These are phyloP conservation scores for Myotis vivesi DNA, from an alignment of 2,797 vertebrate genomes.

Conservation along the genomic window DNA sequence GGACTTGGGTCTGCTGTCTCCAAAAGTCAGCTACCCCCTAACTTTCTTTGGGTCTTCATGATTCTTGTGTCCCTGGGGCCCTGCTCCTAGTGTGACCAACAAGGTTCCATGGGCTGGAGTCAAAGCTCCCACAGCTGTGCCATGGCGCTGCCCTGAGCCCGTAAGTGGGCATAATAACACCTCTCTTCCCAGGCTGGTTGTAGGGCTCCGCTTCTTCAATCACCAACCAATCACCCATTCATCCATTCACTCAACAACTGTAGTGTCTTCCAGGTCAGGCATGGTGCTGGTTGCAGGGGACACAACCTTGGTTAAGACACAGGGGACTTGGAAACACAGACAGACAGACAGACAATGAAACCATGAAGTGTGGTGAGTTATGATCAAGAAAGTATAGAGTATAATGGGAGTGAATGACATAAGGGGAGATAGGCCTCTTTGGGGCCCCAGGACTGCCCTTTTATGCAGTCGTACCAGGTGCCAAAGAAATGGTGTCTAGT, in stretches of 20 bases:
- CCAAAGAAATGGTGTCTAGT: neutral
- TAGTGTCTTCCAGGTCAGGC: neutral
- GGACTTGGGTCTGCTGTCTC: too few species aligned
- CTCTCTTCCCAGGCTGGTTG: fast-evolving
- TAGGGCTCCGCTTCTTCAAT: neutral
- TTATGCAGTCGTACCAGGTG: fast-evolving
- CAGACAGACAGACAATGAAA: neutral
- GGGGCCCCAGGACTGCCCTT: neutral
- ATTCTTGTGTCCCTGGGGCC: neutral
- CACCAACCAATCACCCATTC: neutral
- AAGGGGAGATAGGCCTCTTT: too few species aligned
- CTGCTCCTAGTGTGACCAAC: neutral
- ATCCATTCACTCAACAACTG: neutral
- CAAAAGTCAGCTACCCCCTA: neutral
- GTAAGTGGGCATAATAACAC: fast-evolving
- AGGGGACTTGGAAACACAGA: neutral
- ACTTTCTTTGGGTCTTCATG: too few species aligned
- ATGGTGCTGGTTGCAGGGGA: neutral
- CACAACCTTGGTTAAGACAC: neutral
- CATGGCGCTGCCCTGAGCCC: neutral
- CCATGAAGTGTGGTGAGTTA: neutral
- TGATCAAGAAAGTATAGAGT: fast-evolving
- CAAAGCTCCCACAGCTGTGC: neutral
- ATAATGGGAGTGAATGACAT: neutral
- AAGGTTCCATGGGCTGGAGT: neutral